Base-by-base conservation (phyloP, 2,113 vertebrate genomes). In the Pterocles burchelli region DNA sequence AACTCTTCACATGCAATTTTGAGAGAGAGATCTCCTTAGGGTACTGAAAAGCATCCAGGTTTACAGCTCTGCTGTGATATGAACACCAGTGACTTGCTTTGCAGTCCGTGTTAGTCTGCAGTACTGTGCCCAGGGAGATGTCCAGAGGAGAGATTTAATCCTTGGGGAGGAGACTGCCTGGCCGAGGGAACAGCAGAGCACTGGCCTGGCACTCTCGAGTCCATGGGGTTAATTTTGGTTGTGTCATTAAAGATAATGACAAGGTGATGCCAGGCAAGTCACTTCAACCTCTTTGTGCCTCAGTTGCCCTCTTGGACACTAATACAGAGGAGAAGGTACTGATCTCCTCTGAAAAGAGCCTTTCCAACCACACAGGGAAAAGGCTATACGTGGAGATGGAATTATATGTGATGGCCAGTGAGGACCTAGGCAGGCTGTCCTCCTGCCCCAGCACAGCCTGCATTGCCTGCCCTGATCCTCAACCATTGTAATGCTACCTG, bases 351-450 rank as follows among this genome's bases (percentile, higher is more conserved):
- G 59, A 16, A 61, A 90, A 72, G n/a, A 63, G 16, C 49, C 41
- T 31, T 92, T 72, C 36, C 61, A 71, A 0, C 20, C 5, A 2
- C 3, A 0, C 48, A 14, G 8, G 21, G 54, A 36, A 63, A 20
- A n/a, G 13, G 3, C 7, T 34, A 0, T 25, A 17, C 16, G 1
- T 46, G 36, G 31, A 48, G 43, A 36, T 82, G 79, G 84, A 70
- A 22, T 72, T 14, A 25, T 24, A 11, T 0, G 0, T 71, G 41
- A 24, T 93, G 52, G 20, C 33, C 25, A 29, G 33, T 20, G 63
- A 77, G 68, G 72, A 18, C 17, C 36, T 26, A 2, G 25, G 28
- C 38, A 45, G 48, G 70, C 46, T 70, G 36, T 36, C 55, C 45
- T 78, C 11, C 58, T 79, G 51, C 24, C 17, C 46, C 43, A 25